Base-by-base conservation (phyloP, 2,797 vertebrate genomes). In the Nyctalus aviator region DNA sequence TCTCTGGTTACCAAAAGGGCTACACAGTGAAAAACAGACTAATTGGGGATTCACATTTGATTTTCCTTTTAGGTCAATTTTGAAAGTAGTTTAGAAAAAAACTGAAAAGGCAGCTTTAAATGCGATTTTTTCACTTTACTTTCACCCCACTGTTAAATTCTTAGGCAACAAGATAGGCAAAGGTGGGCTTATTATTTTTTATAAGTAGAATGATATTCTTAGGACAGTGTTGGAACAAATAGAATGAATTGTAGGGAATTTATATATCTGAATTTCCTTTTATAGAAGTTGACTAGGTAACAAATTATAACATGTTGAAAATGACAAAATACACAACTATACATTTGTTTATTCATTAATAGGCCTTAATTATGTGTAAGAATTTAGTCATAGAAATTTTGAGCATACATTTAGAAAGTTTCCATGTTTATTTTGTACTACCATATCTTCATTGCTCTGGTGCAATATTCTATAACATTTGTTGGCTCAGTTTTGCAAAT, bases 341-440 rank as follows among this genome's bases (percentile, higher is more conserved):
- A 77, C 6, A 87, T 57, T 55, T 75, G 12, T 69, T 78, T 92
- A 86, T 75, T 88, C 17, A 88, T 62, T 50, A 88, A 57, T 57
- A 75, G 44, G 46, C 9, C 44, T 95, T 12, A 72, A 35, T 76
- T 59, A 53, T 91, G 27, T 69, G 2, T 71, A 75, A 91, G n/a
- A 81, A 84, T 90, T 93, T 90, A 59, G 30, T 87, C 53, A n/a
- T 17, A 90, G 77, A 88, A 87, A 84, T 94, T 92, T 9, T 57
- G 50, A 87, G 3, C n/a, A 82, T 62, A 4, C 35, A 25, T 59
- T 91, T 83, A 84, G n/a, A 82, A 90, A 55, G 20, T 86, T 83
- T 88, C 44, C 32, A 79, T 32, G 12, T 81, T 84, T 59, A 55
- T 75, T 94, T 93, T 77, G 13, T 77, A 88, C 76, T 66, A 50